Conservation (phyloP, 2,113 vertebrate genomes). For the Cnemophilus loriae region DNA sequence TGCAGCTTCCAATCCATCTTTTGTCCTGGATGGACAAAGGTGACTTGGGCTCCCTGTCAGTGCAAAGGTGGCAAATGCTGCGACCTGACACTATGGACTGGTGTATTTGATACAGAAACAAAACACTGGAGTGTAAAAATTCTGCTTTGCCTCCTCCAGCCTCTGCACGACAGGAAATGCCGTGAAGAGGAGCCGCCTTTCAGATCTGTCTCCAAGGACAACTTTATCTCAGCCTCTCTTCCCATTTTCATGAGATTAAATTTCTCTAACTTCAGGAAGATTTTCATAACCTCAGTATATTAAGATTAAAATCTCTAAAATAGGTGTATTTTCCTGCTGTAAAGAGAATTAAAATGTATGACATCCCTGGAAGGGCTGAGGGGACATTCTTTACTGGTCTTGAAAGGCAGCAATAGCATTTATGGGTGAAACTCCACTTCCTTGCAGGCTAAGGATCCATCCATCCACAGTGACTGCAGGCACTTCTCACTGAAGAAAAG, state of each 20-base stretch:
- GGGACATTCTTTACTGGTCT: background rate
- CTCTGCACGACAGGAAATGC: background rate
- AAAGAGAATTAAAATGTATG: background rate
- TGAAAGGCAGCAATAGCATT: background rate
- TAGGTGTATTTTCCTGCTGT: background rate
- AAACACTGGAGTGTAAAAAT: background rate
- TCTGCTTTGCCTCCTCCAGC: background rate
- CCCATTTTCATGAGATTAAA: background rate
- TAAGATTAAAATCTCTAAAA: background rate
- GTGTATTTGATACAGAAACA: background rate
- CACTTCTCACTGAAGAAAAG: background rate
- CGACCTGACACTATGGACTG: background rate
- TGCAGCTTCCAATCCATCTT: background rate
- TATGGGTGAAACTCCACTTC: background rate
- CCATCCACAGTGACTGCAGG: background rate
- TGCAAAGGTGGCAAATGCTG: background rate
- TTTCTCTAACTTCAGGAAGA: background rate
- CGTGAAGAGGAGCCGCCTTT: background rate
- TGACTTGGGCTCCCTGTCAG: background rate
- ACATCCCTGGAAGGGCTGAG: background rate
- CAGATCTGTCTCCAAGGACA: background rate
- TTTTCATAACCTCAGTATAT: background rate
- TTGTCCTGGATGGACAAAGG: background rate
- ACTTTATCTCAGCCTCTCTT: background rate
- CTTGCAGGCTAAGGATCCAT: background rate